Conservation (phyloP, 2,113 vertebrate genomes). For the Smithornis capensis region DNA sequence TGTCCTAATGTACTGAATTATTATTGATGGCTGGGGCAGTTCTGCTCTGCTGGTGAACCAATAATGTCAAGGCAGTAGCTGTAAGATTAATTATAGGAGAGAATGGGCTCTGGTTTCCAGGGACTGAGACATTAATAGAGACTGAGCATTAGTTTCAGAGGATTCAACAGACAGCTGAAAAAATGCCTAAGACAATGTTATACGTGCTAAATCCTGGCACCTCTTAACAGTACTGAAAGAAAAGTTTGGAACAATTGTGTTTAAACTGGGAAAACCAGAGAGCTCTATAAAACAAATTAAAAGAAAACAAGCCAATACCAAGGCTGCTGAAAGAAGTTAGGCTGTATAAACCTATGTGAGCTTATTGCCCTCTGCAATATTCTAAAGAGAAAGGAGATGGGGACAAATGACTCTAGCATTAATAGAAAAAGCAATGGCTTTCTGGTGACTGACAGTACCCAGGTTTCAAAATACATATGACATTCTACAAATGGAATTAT, state of each 20-base stretch:
- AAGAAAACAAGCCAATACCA: not conserved
- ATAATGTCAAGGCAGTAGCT: constrained; percentile 84
- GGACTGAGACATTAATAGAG: constrained; percentile 80
- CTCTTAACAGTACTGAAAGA: constrained; percentile 18
- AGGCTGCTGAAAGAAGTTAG: constrained; percentile 4
- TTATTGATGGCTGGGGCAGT: constrained; percentile 83
- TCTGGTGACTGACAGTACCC: not conserved
- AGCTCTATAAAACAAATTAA: constrained; percentile 4
- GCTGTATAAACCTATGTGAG: not conserved
- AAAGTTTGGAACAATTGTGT: constrained; percentile 55
- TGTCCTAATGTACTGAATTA: constrained; percentile 79
- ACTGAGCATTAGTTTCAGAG: constrained; percentile 79
- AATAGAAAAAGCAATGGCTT: not conserved
- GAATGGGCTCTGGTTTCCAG: constrained; percentile 75
- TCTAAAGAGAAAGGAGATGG: not conserved
- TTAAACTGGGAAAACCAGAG: constrained; percentile 17
- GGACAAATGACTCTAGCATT: not conserved
- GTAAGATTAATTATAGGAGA: constrained; percentile 84
- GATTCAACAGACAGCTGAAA: constrained; percentile 77
- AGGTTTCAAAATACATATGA: not conserved
- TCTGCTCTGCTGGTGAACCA: constrained; percentile 86
- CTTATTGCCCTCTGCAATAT: not conserved
- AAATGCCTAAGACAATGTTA: constrained; percentile 72
- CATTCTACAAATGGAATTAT: not conserved
- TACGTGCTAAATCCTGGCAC: constrained; percentile 64